Evolutionary conservation across 64 coral and sea anemone genomes (phyloP), one percentile per base, ranked within the genome.

Genomic region (Catalaphyllia jardinei): DNA sequence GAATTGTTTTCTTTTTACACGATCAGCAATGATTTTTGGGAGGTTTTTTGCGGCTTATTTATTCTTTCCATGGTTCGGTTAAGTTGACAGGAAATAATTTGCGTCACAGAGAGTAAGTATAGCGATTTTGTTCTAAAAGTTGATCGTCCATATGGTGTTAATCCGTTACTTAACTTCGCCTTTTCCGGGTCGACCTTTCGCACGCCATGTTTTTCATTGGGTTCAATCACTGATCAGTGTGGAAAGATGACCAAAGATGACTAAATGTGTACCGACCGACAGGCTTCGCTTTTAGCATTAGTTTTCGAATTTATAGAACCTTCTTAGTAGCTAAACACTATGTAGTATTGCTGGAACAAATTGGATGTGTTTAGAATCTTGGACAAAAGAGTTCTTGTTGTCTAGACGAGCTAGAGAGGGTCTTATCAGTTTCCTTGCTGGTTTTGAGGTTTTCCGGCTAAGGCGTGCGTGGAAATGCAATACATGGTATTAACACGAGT

Each of bases 401-500:
- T 69, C 42, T 46, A 46, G 42, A 46, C 3, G 42, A 46, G 42
- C 4, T 4, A 46, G 42, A 8, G 42, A 28, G 0, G 1, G 24
- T 27, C 38, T 31, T 25, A 24, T 3, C 20, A 8, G 9, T 28
- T 38, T 27, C 33, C 30, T 16, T 57, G 10, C 54, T 10, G 15
- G 54, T 12, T 57, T 54, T 7, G 18, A 67, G 81, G 39, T 85
- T 71, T 85, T 49, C 62, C 39, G 81, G 2, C 50, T 39, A 15
- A 82, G 62, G 35, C 13, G 35, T 85, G 81, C 14, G 31, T n/a
- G 60, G 33, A 42, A 50, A 28, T 42, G 61, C 30, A 28, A 4
- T 52, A 39, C 62, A 71, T 85, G 27, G 42, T 85, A 39, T 85
- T 29, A 71, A 33, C 62, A 85, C 62, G 39, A 69, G 81, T 64